Evolutionary conservation across 2,113 vertebrate genomes (phyloP).

Genomic region (Scortum barcoo): DNA sequence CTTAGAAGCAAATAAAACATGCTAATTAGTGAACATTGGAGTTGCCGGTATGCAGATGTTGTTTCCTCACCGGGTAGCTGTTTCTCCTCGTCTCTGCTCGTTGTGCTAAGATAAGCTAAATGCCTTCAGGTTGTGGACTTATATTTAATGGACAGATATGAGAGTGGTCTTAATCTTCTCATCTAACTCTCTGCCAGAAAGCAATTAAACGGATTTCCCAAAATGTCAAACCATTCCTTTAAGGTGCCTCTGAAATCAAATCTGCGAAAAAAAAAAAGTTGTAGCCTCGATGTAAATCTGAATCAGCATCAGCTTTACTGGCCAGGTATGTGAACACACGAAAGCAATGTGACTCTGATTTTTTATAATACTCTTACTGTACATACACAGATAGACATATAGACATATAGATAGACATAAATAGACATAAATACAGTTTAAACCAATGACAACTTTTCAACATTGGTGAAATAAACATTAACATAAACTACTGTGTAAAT

Average conservation of each 20-base stretch:
- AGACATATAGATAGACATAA: too few species aligned
- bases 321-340: too few species aligned
- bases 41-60: neutral
- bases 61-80: neutral
- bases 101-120: constrained; percentile 1
- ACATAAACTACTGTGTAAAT: too few species aligned
- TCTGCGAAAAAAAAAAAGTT: neutral
- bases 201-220: neutral
- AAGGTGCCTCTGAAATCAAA: neutral
- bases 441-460: too few species aligned
- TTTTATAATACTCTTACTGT: too few species aligned
- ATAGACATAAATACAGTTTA: too few species aligned
- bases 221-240: neutral
- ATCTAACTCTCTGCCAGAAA: neutral
- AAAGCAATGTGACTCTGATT: too few species aligned
- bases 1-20: neutral
- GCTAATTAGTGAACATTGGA: neutral
- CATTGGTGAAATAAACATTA: too few species aligned
- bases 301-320: too few species aligned
- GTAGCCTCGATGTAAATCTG: neutral
- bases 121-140: neutral
- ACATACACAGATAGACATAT: too few species aligned
- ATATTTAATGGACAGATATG: neutral
- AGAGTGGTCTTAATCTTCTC: neutral
- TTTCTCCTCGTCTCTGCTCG: neutral